Evolutionary conservation across 2,113 vertebrate species (phyloP).

Genomic region (Austrofundulus limnaeus): DNA sequence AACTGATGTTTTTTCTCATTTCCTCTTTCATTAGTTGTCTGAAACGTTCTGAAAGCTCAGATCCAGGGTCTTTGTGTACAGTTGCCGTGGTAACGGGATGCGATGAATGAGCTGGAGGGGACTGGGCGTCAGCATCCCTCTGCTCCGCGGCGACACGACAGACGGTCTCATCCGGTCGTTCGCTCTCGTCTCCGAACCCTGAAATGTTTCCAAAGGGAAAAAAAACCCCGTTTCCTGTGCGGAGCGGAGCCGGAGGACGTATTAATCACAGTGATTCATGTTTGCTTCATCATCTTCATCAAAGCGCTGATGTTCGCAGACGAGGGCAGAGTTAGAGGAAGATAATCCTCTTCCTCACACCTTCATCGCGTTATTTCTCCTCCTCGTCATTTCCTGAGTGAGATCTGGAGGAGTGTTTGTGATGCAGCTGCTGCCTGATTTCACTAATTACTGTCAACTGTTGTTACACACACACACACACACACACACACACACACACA

Average conservation of each 20-base stretch:
- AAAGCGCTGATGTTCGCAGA: not conserved
- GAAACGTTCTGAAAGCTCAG: not conserved
- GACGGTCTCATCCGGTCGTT: not conserved
- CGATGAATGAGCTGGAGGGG: not conserved
- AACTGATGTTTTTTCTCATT: not conserved
- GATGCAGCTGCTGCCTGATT: slow-evolving; percentile 61
- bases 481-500: not conserved
- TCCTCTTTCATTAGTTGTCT: not conserved
- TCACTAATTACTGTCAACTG: slow-evolving; percentile 60
- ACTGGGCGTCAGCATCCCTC: not conserved
- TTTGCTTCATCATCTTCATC: slow-evolving; percentile 7
- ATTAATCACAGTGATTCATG: slow-evolving; percentile 3
- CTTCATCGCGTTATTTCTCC: not conserved
- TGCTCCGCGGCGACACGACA: slow-evolving; percentile 7
- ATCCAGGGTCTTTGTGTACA: not conserved
- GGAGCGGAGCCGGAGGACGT: not conserved
- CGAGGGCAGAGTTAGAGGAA: not conserved
- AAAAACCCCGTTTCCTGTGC: too few relatives aligned
- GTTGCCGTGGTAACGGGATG: slow-evolving; percentile 9
- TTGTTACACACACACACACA: slow-evolving; percentile 30
- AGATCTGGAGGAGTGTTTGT: slow-evolving; percentile 24
- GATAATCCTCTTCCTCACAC: slow-evolving; percentile 20
- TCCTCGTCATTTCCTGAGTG: slow-evolving; percentile 27
- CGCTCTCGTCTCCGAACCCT: not conserved
- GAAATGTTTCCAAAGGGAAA: too few relatives aligned